Evolutionary conservation across 2,113 vertebrate genomes (phyloP).

Genomic region (Notarius lentiginosus): DNA sequence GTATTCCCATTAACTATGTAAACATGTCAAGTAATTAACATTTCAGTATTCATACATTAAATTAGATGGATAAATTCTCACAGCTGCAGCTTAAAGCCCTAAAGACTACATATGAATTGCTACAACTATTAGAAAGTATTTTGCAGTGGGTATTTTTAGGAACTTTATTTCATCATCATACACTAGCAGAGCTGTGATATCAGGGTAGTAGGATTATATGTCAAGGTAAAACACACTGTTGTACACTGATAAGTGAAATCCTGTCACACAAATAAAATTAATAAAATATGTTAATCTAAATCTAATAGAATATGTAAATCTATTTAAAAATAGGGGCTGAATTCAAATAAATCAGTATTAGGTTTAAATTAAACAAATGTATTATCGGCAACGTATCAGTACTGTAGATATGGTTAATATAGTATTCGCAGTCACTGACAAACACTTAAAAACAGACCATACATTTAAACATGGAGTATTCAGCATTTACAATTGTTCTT

Average conservation of each 20-base stretch:
- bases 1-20: neutral
- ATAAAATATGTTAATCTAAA: neutral
- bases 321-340: neutral
- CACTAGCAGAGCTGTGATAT: neutral
- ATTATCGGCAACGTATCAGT: neutral
- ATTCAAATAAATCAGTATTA: neutral
- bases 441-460: neutral
- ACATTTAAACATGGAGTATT: neutral
- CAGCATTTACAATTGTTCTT: neutral
- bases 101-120: neutral
- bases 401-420: neutral
- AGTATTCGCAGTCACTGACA: neutral
- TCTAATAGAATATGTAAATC: neutral
- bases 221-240: neutral
- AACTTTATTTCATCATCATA: neutral
- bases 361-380: neutral
- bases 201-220: neutral
- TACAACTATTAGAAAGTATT: neutral
- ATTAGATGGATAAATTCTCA: neutral
- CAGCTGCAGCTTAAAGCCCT: neutral
- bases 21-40: constrained; percentile 10
- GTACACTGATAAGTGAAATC: neutral
- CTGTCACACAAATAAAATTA: neutral
- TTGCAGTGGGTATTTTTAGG: neutral
- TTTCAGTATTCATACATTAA: constrained; percentile 9